phyloP scores from a whole-genome alignment of 2,797 vertebrate genomes.

The Furcifer pardalis region DNA sequence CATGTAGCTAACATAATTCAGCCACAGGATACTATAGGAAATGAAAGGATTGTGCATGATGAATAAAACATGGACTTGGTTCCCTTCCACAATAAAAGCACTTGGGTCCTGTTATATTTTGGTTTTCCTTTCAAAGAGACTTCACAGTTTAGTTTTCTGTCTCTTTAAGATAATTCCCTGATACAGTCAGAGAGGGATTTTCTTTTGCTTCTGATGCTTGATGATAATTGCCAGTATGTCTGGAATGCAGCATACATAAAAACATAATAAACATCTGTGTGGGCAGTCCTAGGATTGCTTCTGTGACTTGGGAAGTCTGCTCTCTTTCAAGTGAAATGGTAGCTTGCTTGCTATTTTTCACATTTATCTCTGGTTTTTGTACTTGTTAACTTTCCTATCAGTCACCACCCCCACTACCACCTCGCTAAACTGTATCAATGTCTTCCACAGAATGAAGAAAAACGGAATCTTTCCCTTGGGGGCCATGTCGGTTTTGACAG shows the following conservation, averaged over 20 bases:
- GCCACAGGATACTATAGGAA: constrained; percentile 15
- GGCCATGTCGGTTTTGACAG: constrained; percentile 99
- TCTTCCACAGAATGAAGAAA: constrained; percentile 86
- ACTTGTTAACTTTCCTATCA: neutral
- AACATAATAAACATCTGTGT: neutral
- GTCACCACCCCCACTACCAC: neutral
- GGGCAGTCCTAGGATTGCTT: neutral
- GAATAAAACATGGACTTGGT: neutral
- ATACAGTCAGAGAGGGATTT: neutral
- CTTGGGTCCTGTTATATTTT: constrained; percentile 1
- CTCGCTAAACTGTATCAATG: constrained; percentile 33
- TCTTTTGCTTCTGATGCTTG: neutral
- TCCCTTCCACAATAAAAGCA: neutral
- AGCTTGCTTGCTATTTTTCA: neutral
- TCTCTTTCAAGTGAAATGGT: neutral
- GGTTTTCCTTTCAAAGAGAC: neutral
- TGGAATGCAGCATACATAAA: constrained; percentile 24
- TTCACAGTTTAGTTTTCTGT: constrained; percentile 19
- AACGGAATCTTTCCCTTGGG: constrained; percentile 89
- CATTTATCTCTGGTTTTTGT: neutral
- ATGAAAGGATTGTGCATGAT: neutral
- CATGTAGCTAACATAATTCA: neutral
- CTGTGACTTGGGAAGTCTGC: neutral
- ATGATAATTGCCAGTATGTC: constrained; percentile 10
- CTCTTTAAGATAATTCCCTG: constrained; percentile 18